Evolutionary conservation across 2,113 vertebrate species (phyloP), one percentile per base, ranked within the genome.

Genomic region (Eidolon helvum): DNA sequence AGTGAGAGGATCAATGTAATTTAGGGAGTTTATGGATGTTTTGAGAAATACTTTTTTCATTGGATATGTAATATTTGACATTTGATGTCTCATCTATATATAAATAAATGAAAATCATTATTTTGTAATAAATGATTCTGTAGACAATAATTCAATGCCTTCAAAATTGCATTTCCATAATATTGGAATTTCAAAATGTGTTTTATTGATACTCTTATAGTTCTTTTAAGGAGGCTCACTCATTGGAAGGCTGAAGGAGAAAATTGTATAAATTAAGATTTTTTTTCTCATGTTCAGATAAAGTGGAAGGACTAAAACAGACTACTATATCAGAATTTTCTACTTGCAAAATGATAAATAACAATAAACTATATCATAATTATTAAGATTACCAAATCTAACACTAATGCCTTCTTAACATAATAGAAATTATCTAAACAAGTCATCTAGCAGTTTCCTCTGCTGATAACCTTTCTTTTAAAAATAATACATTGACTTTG

Each of bases 401-500:
- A 89, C 45, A 30, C 11, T 15, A 40, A 74, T 15, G 0, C 50
- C 77, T 61, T 89, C 50, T 48, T 66, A 74, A 92, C 33, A 66
- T 38, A n/a, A 45, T 63, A 8, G 7, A 69, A 88, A 75, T 3
- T 30, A 48, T 28, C 16, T 69, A 57, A 92, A 92, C 10, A 80
- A 97, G 19, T 95, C 92, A 96, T 78, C 2, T 78, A 95, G 94
- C 40, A 53, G 88, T 95, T 83, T 75, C 55, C 2, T 28, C 59
- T 87, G 72, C 9, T 66, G 33, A 45, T 96, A 97, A 98, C 71
- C 91, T 98, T 98, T 79, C 50, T 87, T 97, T 96, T 78, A 66
- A 63, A 85, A 97, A 97, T 96, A 48, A 50, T 96, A 95, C 0
- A 0, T 24, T 96, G 97, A 98, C 98, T 98, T 97, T 98, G 96